A percentile compares a stretch with the other conserved stretches of the same genome.
Evolutionary conservation across 2,797 vertebrate species (phyloP).

Genomic region (Cyprinella venusta): DNA sequence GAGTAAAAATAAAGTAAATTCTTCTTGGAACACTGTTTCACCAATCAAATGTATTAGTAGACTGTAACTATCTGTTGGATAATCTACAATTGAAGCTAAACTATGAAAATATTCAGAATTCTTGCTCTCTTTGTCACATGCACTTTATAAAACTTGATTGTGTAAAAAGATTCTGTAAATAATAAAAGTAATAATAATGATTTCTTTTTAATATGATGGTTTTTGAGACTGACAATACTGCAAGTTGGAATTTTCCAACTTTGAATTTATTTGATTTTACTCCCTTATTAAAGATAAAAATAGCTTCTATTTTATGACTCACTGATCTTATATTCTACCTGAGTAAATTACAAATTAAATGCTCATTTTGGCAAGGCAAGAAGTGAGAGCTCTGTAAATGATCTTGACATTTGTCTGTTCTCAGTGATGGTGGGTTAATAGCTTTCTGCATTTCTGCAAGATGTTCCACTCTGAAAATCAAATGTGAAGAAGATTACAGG

Average conservation of each 20-base stretch:
- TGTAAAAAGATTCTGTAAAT: no score
- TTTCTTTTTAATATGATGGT: neutral
- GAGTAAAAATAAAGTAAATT: neutral
- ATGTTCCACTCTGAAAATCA: neutral
- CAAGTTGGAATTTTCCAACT: no score
- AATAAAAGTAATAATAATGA: no score
- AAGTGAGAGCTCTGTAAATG: neutral
- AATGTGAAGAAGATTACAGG: slow-evolving; percentile 19
- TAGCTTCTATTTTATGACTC: neutral
- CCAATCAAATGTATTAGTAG: neutral
- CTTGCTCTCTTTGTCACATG: neutral
- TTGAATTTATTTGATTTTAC: neutral
- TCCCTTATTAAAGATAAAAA: slow-evolving; percentile 4
- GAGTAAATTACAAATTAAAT: neutral
- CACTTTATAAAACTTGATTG: no score
- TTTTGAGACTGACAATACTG: neutral
- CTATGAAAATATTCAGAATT: neutral
- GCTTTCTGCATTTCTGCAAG: neutral
- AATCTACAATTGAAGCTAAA: neutral
- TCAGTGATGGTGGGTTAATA: slow-evolving; percentile 9
- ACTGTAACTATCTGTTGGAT: neutral
- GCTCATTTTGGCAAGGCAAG: neutral
- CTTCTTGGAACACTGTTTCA: neutral
- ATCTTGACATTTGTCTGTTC: slow-evolving; percentile 12
- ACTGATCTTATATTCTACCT: neutral